These are phyloP conservation scores for Zoanthus sociatus DNA, from an alignment of 92 coral and sea anemone species.

Conservation along the genomic window DNA sequence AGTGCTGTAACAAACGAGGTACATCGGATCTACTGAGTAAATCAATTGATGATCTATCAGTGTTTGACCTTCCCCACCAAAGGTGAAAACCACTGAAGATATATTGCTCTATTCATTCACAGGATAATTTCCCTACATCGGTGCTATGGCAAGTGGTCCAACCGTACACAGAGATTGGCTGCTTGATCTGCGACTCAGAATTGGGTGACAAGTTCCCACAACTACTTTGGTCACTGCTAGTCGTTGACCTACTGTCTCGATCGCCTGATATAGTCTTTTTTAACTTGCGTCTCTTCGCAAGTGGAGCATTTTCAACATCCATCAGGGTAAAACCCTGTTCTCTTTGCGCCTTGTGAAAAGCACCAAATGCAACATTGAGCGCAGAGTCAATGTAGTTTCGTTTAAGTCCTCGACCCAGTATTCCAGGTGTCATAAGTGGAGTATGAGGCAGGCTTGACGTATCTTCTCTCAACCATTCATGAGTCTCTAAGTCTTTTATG, in stretches of 20 bases:
- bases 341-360: slow-evolving; percentile 93
- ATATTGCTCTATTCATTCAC: slow-evolving; percentile 3
- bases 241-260: slow-evolving; percentile 86
- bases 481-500: slow-evolving; percentile 82
- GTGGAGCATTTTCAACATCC: slow-evolving; percentile 97
- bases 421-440: slow-evolving; percentile 98
- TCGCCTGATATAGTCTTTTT: slow-evolving; percentile 95
- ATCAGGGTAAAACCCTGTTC: slow-evolving; percentile 90
- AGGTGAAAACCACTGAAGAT: neutral
- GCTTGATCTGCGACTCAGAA: slow-evolving; percentile 40
- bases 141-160: slow-evolving; percentile 11
- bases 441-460: slow-evolving; percentile 88
- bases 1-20: neutral
- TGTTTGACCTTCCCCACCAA: neutral
- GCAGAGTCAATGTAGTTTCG: slow-evolving; percentile 98
- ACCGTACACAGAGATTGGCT: slow-evolving; percentile 16
- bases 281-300: slow-evolving; percentile 95
- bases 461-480: slow-evolving; percentile 91
- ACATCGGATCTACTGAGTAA: neutral
- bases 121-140: neutral
- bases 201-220: slow-evolving; percentile 85
- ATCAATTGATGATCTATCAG: neutral
- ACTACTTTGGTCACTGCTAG: slow-evolving; percentile 84
- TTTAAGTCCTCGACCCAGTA: slow-evolving; percentile 89
- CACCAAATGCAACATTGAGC: slow-evolving; percentile 92